These are phyloP conservation scores for Drosophila sordidapex DNA, from an alignment of 2,888 invertebrate genomes.

Conservation along the genomic window DNA sequence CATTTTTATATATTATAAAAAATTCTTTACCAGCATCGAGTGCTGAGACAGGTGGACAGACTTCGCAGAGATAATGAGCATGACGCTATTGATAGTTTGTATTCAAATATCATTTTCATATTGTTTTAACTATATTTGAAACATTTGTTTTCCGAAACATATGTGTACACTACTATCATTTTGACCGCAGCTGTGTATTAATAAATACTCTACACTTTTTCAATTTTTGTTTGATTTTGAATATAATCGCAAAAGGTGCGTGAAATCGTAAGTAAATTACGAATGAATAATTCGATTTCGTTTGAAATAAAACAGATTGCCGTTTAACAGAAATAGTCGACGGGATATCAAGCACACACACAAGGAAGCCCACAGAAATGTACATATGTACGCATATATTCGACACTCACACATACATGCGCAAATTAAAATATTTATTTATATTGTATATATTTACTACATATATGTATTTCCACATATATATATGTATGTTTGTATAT, in stretches of 20 bases:
- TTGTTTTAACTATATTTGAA: neutral
- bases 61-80: neutral
- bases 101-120: slow-evolving; percentile 2
- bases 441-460: neutral
- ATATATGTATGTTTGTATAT: neutral
- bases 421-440: slow-evolving; percentile 2
- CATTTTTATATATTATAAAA: neutral
- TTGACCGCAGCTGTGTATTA: neutral
- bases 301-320: slow-evolving; percentile 35
- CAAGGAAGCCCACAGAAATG: too few species aligned
- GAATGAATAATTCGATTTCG: slow-evolving; percentile 13
- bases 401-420: slow-evolving; percentile 3
- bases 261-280: slow-evolving; percentile 13
- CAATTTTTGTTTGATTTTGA: neutral
- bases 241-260: neutral
- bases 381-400: neutral
- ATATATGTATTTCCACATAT: neutral
- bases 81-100: neutral
- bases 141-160: neutral
- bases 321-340: slow-evolving; percentile 1
- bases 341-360: neutral
- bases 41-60: neutral
- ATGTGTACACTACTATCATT: neutral
- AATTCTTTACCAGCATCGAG: neutral
- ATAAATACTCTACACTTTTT: slow-evolving; percentile 1